phyloP scores from a whole-genome alignment of 1,140 invertebrate genomes.

The Cryptotermes secundus region DNA sequence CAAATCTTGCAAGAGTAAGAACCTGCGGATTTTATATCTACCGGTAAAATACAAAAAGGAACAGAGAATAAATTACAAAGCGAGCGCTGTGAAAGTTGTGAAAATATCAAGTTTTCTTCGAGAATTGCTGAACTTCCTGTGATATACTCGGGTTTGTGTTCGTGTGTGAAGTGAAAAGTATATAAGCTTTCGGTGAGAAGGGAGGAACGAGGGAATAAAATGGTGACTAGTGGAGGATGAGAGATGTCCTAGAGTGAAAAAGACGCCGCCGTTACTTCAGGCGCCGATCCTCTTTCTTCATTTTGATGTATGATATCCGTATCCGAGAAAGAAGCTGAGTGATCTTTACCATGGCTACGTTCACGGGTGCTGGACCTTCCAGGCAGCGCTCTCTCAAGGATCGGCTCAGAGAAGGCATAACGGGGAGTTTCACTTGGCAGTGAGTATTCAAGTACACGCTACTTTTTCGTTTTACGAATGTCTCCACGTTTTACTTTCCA shows the following conservation, averaged over 20 bases:
- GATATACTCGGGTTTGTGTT: neutral
- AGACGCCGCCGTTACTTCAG: neutral
- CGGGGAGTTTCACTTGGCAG: constrained; percentile 73
- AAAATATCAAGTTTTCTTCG: neutral
- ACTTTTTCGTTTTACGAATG: no score
- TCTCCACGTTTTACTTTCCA: no score
- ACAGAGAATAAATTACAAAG: neutral
- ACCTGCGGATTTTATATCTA: neutral
- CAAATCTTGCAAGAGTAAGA: neutral
- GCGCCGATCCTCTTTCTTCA: neutral
- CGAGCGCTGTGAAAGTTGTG: neutral
- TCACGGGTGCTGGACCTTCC: constrained; percentile 40
- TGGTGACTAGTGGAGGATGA: neutral
- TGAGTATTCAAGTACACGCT: constrained; percentile 53
- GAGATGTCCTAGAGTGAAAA: neutral
- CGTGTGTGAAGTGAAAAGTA: neutral
- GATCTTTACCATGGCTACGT: constrained; percentile 36
- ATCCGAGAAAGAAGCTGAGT: neutral
- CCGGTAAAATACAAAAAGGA: neutral
- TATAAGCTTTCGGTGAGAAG: neutral
- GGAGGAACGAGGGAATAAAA: neutral
- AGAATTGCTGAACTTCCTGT: neutral
- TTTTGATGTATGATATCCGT: neutral
- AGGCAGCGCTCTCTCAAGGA: constrained; percentile 62
- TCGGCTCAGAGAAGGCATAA: constrained; percentile 70